These are phyloP conservation scores for Camarhynchus parvulus DNA, from an alignment of 2,113 vertebrate genomes.

Conservation along the genomic window DNA sequence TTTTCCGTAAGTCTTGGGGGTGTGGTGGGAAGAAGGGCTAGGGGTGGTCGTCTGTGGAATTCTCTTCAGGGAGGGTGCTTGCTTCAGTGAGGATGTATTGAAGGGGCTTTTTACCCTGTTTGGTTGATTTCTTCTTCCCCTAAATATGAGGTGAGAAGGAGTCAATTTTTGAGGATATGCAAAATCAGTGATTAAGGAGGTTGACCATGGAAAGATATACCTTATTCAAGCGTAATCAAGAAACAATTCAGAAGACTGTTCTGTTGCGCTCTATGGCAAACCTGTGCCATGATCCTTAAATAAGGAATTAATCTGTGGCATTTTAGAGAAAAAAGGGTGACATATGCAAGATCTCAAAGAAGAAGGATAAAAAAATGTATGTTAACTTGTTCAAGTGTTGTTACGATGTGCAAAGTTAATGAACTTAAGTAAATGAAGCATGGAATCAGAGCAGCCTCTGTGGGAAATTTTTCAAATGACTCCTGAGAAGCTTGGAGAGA, in stretches of 20 bases:
- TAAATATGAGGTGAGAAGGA: background rate
- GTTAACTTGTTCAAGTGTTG: background rate
- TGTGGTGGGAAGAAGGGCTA: background rate
- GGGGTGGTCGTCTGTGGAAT: background rate
- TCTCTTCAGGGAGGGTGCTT: background rate
- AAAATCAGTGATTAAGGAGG: background rate
- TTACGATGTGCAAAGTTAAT: background rate
- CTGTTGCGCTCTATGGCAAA: background rate
- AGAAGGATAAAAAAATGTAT: background rate
- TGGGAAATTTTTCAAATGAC: background rate
- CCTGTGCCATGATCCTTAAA: background rate
- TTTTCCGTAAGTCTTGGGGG: fast-evolving
- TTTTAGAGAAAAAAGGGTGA: background rate
- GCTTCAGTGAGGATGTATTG: background rate
- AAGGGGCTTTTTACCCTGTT: background rate
- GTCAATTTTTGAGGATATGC: background rate
- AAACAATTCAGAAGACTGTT: background rate
- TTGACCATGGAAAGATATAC: background rate
- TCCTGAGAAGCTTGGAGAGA: background rate
- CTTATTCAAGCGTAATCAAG: background rate
- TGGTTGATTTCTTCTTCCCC: background rate
- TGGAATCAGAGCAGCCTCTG: background rate
- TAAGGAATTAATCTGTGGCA: background rate
- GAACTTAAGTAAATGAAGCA: background rate
- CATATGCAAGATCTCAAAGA: background rate